Percentiles rank a stretch among this genome's conserved stretches.
Conservation (phyloP, 2,113 vertebrate species). For the Peucedramus taeniatus region DNA sequence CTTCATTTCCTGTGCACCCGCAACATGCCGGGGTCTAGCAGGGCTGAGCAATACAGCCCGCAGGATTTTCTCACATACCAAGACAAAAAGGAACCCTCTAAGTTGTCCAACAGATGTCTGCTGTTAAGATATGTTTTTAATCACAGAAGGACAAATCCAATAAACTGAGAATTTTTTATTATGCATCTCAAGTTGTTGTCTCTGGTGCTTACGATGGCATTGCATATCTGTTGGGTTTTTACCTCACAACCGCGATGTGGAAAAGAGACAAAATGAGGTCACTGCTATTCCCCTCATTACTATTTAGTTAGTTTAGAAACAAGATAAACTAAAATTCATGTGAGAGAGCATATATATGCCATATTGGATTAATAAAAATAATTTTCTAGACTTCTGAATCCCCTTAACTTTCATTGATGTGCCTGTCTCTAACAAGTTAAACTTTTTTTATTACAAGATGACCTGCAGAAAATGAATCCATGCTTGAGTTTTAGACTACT, state of each 20-base stretch:
- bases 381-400: slow-evolving; percentile 64
- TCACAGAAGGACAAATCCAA: slow-evolving; percentile 12
- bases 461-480: slow-evolving; percentile 56
- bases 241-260: not conserved
- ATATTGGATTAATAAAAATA: slow-evolving; percentile 65
- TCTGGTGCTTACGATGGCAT: not conserved
- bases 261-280: not conserved
- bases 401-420: slow-evolving; percentile 61
- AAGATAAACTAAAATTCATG: not conserved
- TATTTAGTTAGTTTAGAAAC: not conserved
- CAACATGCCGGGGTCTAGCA: not conserved
- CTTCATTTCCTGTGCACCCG: slow-evolving; percentile 54
- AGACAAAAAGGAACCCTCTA: not conserved
- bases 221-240: not conserved
- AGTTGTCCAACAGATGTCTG: slow-evolving; percentile 55
- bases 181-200: not conserved
- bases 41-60: not conserved
- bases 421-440: slow-evolving; percentile 53
- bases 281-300: not conserved
- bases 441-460: slow-evolving; percentile 45
- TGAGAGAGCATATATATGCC: not conserved
- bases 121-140: slow-evolving; percentile 43
- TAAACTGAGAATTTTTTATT: slow-evolving; percentile 24
- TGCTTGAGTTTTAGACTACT: slow-evolving; percentile 42
- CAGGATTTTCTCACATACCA: slow-evolving; percentile 49